Conservation (phyloP, 2,113 vertebrate species). For the Ornithorhynchus anatinus region DNA sequence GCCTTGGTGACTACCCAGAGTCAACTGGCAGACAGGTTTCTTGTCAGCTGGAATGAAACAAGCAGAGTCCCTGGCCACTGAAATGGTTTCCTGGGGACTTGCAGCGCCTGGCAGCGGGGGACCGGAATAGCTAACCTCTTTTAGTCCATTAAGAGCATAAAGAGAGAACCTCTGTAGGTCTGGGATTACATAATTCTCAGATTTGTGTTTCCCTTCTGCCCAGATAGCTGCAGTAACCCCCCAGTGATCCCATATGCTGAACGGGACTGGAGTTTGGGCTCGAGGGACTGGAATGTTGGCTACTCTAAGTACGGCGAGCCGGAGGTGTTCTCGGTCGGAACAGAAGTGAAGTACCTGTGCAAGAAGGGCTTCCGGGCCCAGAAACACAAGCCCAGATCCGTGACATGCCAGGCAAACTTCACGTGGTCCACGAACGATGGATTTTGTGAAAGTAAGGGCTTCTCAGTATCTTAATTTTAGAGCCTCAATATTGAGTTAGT, state of each 20-base stretch:
- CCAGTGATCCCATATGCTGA: slow-evolving; percentile 5
- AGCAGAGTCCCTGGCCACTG: too few species aligned
- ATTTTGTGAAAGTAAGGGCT: slow-evolving; percentile 37
- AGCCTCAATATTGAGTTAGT: too few species aligned
- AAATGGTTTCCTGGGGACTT: too few species aligned
- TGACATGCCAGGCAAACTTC: slow-evolving; percentile 22
- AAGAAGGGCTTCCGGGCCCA: neutral
- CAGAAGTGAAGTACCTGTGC: neutral
- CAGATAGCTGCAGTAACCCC: slow-evolving; percentile 9
- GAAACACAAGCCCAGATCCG: accelerated
- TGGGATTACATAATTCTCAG: too few species aligned
- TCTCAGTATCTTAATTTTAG: neutral
- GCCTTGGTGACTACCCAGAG: too few species aligned
- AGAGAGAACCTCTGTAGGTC: too few species aligned
- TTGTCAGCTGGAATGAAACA: too few species aligned
- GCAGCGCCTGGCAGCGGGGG: too few species aligned
- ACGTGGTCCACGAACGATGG: neutral
- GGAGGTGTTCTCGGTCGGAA: accelerated
- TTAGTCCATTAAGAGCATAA: too few species aligned
- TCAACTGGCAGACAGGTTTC: too few species aligned
- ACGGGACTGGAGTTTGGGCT: accelerated
- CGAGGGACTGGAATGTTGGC: accelerated
- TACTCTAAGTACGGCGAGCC: neutral
- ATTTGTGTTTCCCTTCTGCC: neutral
- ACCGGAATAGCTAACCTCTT: too few species aligned